phyloP scores from a whole-genome alignment of 30 jellyfish, hydroid and myxozoan species.

The Aurelia aurita region DNA sequence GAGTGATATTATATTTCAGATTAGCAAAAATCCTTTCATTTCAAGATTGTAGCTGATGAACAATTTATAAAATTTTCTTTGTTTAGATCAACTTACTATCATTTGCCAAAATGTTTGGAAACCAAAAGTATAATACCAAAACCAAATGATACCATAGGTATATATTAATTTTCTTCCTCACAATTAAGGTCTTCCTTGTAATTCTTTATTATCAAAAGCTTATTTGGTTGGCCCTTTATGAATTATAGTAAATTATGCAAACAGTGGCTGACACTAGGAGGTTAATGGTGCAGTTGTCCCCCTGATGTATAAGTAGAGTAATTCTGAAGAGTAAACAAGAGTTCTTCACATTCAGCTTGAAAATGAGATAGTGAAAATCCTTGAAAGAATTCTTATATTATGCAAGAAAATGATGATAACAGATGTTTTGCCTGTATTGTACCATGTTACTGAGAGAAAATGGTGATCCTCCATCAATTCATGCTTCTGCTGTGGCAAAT shows the following conservation, averaged over 20 bases:
- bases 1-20: slow-evolving; percentile 1
- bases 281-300: background rate
- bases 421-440: background rate
- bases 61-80: background rate
- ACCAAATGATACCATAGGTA: background rate
- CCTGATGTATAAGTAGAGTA: too few relatives aligned
- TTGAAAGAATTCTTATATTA: background rate
- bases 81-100: background rate
- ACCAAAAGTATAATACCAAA: background rate
- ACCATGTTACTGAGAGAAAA: background rate
- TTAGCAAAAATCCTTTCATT: slow-evolving; percentile 6
- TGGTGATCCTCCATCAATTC: slow-evolving; percentile 4
- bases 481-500: slow-evolving; percentile 9
- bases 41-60: background rate
- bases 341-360: too few relatives aligned
- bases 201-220: too few relatives aligned
- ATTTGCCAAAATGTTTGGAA: background rate
- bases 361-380: too few relatives aligned
- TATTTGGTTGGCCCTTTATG: too few relatives aligned
- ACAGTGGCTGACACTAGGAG: background rate
- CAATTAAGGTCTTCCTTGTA: too few relatives aligned
- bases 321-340: too few relatives aligned
- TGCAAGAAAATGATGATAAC: background rate
- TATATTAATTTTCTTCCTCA: background rate
- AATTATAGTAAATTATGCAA: background rate